Evolutionary conservation across 2,888 invertebrate genomes (phyloP).

Genomic region (Drosophila quinaria): DNA sequence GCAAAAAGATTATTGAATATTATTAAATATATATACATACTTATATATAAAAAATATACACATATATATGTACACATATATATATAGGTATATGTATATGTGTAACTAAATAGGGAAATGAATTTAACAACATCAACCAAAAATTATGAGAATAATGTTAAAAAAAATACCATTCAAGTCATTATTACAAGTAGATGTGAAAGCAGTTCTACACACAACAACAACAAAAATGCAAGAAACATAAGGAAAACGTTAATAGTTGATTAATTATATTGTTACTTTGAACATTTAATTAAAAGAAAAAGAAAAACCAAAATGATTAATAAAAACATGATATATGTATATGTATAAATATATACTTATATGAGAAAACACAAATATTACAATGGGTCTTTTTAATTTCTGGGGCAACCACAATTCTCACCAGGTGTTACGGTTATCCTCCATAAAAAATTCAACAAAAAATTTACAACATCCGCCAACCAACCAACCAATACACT

Average conservation of each 20-base stretch:
- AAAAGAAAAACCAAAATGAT: conserved; percentile 54
- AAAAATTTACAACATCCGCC: conserved; percentile 17
- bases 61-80: conserved; percentile 45
- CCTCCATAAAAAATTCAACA: conserved; percentile 23
- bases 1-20: conserved; percentile 54
- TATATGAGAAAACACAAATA: conserved; percentile 76
- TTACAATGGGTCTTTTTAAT: conserved; percentile 70
- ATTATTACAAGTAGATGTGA: conserved; percentile 76
- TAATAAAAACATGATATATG: conserved; percentile 64
- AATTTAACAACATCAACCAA: conserved; percentile 66
- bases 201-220: conserved; percentile 74
- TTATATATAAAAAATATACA: conserved; percentile 42
- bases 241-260: conserved; percentile 78
- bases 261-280: conserved; percentile 84
- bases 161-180: conserved; percentile 76
- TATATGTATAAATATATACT: conserved; percentile 75
- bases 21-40: conserved; percentile 54
- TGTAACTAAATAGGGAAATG: conserved; percentile 77
- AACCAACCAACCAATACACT: conserved; percentile 28
- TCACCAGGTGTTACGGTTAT: conserved; percentile 26
- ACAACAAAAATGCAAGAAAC: conserved; percentile 54
- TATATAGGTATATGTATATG: conserved; percentile 53
- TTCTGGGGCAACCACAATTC: conserved; percentile 53
- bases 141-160: conserved; percentile 64
- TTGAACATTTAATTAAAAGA: conserved; percentile 82